phyloP scores from a whole-genome alignment of 2,888 invertebrate species.

The Pilophorus perplexus region DNA sequence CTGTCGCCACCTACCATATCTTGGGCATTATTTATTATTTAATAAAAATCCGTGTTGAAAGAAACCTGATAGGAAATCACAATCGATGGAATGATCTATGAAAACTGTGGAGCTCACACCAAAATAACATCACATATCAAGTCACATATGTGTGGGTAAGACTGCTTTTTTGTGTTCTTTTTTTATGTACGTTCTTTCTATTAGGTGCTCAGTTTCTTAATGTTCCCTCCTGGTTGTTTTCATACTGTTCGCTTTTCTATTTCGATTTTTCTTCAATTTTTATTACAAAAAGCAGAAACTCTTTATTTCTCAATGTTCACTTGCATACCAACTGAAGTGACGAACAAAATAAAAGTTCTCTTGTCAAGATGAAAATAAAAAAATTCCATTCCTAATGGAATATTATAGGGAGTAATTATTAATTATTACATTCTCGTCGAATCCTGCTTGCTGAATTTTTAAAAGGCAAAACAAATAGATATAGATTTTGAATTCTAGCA shows the following conservation, averaged over 20 bases:
- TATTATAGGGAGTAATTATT: conserved; percentile 30
- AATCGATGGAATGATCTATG: background rate
- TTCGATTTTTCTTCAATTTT: no score
- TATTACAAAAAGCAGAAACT: no score
- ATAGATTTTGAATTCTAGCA: conserved; percentile 40
- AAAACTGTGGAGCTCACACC: conserved; percentile 14
- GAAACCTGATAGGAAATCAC: background rate
- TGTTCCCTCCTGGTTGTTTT: background rate
- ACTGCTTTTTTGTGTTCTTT: conserved; percentile 29
- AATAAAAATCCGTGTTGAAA: background rate
- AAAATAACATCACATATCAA: conserved; percentile 37
- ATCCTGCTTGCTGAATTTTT: conserved; percentile 37
- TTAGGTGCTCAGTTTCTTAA: background rate
- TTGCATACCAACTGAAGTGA: no score
- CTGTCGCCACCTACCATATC: conserved; percentile 32
- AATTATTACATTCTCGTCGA: conserved; percentile 29
- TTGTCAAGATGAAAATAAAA: no score
- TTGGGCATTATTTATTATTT: conserved; percentile 37
- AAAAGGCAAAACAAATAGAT: conserved; percentile 34
- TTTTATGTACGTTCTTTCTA: background rate
- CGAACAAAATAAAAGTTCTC: no score
- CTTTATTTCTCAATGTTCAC: no score
- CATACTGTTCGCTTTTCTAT: no score
- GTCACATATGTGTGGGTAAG: conserved; percentile 29
- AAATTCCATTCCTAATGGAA: conserved; percentile 21